These are phyloP conservation scores for Torymus tubicola DNA, from an alignment of 2,888 invertebrate species.

Conservation along the genomic window DNA sequence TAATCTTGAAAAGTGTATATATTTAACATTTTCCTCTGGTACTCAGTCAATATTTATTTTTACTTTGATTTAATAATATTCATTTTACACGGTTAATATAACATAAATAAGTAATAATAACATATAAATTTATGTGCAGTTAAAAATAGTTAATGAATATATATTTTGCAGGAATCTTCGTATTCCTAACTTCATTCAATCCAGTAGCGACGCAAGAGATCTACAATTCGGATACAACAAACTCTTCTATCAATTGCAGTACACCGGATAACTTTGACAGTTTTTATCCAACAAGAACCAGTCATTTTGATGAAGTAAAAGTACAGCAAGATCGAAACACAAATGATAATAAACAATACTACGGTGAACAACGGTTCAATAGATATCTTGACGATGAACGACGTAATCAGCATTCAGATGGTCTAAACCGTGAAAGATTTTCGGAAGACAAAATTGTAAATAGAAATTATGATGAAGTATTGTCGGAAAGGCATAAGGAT, in stretches of 20 bases:
- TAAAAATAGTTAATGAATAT: neutral
- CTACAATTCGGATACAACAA: constrained; percentile 56
- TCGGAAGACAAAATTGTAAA: constrained; percentile 4
- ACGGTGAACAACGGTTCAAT: neutral
- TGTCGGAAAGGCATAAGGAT: constrained; percentile 15
- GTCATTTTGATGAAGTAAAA: constrained; percentile 14
- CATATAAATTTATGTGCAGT: too few relatives aligned
- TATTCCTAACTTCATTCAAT: constrained; percentile 59
- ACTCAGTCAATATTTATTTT: too few relatives aligned
- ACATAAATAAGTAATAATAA: too few relatives aligned
- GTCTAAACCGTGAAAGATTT: neutral
- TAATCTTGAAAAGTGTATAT: too few relatives aligned
- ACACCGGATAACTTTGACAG: constrained; percentile 64
- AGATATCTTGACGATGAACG: neutral
- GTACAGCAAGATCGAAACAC: neutral
- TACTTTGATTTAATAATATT: too few relatives aligned
- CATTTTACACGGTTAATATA: too few relatives aligned
- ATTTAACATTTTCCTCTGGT: too few relatives aligned
- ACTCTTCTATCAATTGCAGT: constrained; percentile 64
- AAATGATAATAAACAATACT: constrained; percentile 2
- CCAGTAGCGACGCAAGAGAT: constrained; percentile 56
- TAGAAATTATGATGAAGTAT: neutral
- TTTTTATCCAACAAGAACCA: constrained; percentile 61
- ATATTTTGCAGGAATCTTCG: constrained; percentile 53
- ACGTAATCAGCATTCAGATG: too few relatives aligned